Evolutionary conservation across 64 coral and sea anemone species (phyloP).

Genomic region (Orbicella faveolata): DNA sequence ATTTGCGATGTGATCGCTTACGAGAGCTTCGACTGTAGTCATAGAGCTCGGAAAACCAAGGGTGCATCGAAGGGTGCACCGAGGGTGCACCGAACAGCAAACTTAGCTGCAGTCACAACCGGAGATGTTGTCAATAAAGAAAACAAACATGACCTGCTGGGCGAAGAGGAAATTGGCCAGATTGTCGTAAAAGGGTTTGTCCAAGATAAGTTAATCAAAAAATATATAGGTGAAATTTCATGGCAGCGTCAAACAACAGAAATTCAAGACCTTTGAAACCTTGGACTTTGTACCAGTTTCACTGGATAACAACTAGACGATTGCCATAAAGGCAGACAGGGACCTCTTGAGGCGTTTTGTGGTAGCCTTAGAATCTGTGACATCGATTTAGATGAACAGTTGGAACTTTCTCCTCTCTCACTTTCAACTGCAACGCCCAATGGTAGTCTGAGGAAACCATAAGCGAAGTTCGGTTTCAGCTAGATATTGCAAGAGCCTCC

Average conservation of each 20-base stretch:
- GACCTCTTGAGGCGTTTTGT: slow-evolving; percentile 23
- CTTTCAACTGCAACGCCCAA: too few species aligned
- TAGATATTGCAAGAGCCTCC: too few species aligned
- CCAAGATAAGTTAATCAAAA: slow-evolving; percentile 14
- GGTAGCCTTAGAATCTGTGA: slow-evolving; percentile 19
- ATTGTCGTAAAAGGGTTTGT: slow-evolving; percentile 34
- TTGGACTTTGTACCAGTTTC: slow-evolving; percentile 18
- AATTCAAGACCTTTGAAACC: slow-evolving; percentile 31
- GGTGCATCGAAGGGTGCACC: not conserved
- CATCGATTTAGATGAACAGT: too few species aligned
- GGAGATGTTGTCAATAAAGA: slow-evolving; percentile 50
- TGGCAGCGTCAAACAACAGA: slow-evolving; percentile 19
- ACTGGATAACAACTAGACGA: slow-evolving; percentile 3
- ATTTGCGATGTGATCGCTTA: not conserved
- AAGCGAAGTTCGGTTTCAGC: too few species aligned
- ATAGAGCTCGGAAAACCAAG: too few species aligned
- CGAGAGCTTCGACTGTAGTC: slow-evolving; percentile 1
- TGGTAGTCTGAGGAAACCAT: too few species aligned
- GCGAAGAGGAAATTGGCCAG: not conserved
- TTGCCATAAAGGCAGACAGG: slow-evolving; percentile 17
- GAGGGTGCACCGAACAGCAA: slow-evolving; percentile 30
- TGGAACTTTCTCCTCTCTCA: too few species aligned
- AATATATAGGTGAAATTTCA: slow-evolving; percentile 12
- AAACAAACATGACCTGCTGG: slow-evolving; percentile 25
- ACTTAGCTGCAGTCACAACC: slow-evolving; percentile 50